Evolutionary conservation across 2,113 vertebrate species (phyloP).

Genomic region (Dipodomys spectabilis): DNA sequence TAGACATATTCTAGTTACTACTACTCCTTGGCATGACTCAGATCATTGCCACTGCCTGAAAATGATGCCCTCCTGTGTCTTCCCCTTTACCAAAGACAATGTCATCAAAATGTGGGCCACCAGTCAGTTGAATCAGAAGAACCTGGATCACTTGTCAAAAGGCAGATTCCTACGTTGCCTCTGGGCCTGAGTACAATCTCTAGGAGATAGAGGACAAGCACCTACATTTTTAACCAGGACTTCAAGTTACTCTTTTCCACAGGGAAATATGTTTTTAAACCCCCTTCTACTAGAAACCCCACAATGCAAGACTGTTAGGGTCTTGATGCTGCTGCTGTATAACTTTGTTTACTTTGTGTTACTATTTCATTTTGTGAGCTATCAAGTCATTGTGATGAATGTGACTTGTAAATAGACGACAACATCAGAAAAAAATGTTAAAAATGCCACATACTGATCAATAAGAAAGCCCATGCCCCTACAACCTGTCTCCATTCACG

Average conservation of each 20-base stretch:
- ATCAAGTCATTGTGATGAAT: background rate
- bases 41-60: background rate
- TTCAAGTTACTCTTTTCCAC: background rate
- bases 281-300: background rate
- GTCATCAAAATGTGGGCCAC: background rate
- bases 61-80: background rate
- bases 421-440: background rate
- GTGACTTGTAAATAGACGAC: background rate
- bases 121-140: background rate
- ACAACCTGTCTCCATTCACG: background rate
- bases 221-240: background rate
- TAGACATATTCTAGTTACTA: no score
- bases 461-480: background rate
- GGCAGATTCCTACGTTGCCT: background rate
- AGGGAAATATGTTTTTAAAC: background rate
- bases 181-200: background rate
- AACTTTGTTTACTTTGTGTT: background rate
- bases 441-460: background rate
- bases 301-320: background rate
- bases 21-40: no score
- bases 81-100: background rate
- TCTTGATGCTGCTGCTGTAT: background rate
- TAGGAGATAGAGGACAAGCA: background rate
- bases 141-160: background rate
- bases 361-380: constrained; percentile 11